Conservation (phyloP, 2,797 vertebrate genomes). For the Zalophus californianus region DNA sequence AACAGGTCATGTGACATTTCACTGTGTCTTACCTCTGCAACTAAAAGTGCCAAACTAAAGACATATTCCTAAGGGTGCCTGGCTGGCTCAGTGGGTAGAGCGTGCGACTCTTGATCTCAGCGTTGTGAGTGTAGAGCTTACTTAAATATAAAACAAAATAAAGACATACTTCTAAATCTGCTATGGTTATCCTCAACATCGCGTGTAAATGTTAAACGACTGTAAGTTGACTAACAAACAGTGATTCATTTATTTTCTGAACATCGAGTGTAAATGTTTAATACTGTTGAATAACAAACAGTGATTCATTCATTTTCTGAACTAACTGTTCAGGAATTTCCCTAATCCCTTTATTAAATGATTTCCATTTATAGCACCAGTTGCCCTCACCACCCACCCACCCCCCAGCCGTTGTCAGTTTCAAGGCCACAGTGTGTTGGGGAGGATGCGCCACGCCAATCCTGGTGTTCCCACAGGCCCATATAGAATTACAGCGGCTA, state of each 20-base stretch:
- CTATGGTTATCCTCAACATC: background rate
- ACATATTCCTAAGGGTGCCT: background rate
- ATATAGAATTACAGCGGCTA: background rate
- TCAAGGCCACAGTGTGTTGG: conserved; percentile 8
- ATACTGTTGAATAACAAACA: background rate
- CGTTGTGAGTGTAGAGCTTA: background rate
- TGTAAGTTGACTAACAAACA: background rate
- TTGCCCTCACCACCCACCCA: background rate
- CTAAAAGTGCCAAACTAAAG: background rate
- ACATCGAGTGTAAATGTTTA: background rate
- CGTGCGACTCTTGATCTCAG: background rate
- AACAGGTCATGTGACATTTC: background rate
- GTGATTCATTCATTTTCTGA: conserved; percentile 40
- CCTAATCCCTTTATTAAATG: conserved; percentile 64
- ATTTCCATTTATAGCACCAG: conserved; percentile 68
- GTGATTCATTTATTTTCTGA: conserved; percentile 26
- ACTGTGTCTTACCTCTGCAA: background rate
- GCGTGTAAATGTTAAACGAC: background rate
- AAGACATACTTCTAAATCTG: background rate
- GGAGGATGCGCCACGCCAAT: background rate
- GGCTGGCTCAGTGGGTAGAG: background rate
- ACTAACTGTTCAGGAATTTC: conserved; percentile 41
- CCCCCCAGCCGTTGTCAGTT: conserved; percentile 55
- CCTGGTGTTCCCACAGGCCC: background rate
- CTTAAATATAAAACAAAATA: background rate